Percentiles rank a stretch among this genome's conserved stretches.
These are phyloP conservation scores for Epizoanthus scotinus DNA, from an alignment of 92 coral and sea anemone genomes.

Conservation along the genomic window DNA sequence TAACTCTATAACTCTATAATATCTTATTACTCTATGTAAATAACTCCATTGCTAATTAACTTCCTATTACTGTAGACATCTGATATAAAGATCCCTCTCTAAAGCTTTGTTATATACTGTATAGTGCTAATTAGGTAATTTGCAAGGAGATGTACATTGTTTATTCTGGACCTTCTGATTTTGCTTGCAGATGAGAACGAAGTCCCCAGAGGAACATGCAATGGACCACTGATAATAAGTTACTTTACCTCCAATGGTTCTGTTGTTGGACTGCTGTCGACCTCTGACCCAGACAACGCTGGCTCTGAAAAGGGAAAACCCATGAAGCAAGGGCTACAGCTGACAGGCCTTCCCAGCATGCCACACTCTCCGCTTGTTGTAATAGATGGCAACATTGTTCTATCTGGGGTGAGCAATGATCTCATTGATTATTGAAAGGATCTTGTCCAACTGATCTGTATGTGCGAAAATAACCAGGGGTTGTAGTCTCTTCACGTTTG, in stretches of 20 bases:
- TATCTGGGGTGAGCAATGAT: slow-evolving; percentile 44
- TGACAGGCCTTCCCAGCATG: not conserved
- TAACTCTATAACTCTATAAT: no score
- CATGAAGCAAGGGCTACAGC: not conserved
- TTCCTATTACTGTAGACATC: no score
- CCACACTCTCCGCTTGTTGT: slow-evolving; percentile 41
- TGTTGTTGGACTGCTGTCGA: slow-evolving; percentile 56
- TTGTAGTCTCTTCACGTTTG: no score
- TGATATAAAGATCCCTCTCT: no score
- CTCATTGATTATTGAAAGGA: not conserved
- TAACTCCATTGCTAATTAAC: no score
- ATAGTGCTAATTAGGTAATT: no score
- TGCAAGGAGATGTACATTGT: no score
- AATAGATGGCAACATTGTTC: slow-evolving; percentile 48
- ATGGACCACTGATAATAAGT: slow-evolving; percentile 47
- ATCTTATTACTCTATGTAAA: no score
- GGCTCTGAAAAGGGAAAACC: slow-evolving; percentile 25
- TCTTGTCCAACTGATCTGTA: no score
- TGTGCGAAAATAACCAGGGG: no score
- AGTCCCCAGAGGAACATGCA: slow-evolving; percentile 69
- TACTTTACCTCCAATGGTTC: slow-evolving; percentile 72
- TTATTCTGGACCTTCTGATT: not conserved
- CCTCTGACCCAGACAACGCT: slow-evolving; percentile 86
- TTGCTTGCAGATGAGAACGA: slow-evolving; percentile 79
- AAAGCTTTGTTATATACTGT: no score